A percentile compares a stretch with the other conserved stretches of the same genome.
These are phyloP conservation scores for Pomatorhinus ruficollis DNA, from an alignment of 2,113 vertebrate genomes.

Conservation along the genomic window DNA sequence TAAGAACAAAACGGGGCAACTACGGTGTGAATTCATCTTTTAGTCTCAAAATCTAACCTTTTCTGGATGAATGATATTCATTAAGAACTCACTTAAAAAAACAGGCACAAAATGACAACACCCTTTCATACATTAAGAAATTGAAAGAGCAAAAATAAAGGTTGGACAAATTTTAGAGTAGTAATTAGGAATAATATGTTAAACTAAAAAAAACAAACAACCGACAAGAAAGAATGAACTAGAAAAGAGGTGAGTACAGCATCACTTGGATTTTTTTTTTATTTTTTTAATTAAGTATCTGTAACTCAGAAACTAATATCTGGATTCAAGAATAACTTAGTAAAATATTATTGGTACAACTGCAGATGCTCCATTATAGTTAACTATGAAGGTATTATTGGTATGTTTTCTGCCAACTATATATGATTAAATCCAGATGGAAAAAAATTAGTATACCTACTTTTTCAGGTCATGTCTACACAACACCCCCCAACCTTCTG, in stretches of 20 bases:
- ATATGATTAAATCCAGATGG: background rate
- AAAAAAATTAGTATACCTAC: background rate
- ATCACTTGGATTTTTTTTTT: background rate
- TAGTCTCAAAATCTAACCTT: background rate
- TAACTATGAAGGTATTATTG: background rate
- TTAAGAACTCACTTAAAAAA: background rate
- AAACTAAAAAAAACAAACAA: background rate
- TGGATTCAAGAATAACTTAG: background rate
- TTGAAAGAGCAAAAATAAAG: background rate
- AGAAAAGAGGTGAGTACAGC: background rate
- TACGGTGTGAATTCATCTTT: background rate
- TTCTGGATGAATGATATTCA: background rate
- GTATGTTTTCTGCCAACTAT: background rate
- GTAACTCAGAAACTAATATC: background rate
- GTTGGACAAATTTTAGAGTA: background rate
- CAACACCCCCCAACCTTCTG: background rate
- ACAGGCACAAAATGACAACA: background rate
- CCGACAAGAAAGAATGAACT: background rate
- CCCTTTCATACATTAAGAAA: background rate
- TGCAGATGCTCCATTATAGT: background rate
- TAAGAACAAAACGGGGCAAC: background rate
- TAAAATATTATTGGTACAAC: background rate
- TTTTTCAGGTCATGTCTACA: background rate
- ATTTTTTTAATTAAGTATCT: background rate
- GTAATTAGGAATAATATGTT: background rate